phyloP scores from a whole-genome alignment of 2,797 vertebrate species.

The Halcyon smyrnensis region DNA sequence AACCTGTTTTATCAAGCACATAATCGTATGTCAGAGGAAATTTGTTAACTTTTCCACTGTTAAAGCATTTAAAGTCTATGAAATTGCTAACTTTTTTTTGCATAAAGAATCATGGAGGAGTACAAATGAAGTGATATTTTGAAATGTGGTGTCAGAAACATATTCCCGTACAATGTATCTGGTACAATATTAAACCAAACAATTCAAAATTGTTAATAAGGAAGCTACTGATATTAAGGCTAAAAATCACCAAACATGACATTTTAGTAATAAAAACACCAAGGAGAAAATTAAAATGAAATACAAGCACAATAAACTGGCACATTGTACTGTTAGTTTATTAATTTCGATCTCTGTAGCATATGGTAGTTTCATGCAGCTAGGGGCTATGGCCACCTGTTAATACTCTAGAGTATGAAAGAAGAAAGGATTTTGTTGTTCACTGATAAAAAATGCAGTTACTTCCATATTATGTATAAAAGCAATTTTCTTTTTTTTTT shows the following conservation, averaged over 20 bases:
- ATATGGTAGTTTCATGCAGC: slow-evolving; percentile 60
- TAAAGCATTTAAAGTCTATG: background rate
- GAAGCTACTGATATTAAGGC: background rate
- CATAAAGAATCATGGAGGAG: background rate
- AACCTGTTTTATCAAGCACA: background rate
- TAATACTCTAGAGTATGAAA: slow-evolving; percentile 51
- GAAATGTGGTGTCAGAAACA: background rate
- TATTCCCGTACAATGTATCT: background rate
- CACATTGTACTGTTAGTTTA: slow-evolving; percentile 49
- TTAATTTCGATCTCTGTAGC: slow-evolving; percentile 63
- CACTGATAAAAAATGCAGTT: slow-evolving; percentile 35
- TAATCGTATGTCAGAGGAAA: slow-evolving; percentile 5
- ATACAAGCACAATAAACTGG: slow-evolving; percentile 41
- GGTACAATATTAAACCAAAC: background rate
- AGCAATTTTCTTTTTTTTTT: background rate
- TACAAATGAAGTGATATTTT: background rate
- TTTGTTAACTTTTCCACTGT: background rate
- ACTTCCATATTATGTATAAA: slow-evolving; percentile 21
- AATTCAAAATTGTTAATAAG: background rate
- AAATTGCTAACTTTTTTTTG: background rate
- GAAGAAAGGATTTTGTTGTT: slow-evolving; percentile 44
- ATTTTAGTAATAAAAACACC: slow-evolving; percentile 23
- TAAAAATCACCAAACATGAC: background rate
- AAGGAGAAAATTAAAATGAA: slow-evolving; percentile 49
- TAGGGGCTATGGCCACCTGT: slow-evolving; percentile 62